A percentile compares a stretch with the other conserved stretches of the same genome.
phyloP scores from a whole-genome alignment of 1,140 invertebrate genomes.

The Procambarus virginalis region DNA sequence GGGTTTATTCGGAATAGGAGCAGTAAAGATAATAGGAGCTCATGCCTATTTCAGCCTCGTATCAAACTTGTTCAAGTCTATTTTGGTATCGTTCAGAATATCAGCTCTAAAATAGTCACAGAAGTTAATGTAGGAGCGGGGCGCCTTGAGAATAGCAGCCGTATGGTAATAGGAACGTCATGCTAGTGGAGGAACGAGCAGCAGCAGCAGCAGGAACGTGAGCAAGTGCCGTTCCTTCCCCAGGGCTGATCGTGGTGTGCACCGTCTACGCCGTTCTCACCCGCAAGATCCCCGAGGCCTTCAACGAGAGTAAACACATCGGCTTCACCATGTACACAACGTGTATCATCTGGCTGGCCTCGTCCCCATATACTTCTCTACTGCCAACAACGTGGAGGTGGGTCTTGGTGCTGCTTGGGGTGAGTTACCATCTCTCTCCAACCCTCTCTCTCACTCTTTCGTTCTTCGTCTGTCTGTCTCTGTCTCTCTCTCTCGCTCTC shows the following conservation, averaged over 20 bases:
- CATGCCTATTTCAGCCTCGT: too few species aligned
- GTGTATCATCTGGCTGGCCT: conserved; percentile 93
- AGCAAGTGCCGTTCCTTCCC: neutral
- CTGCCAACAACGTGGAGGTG: conserved; percentile 76
- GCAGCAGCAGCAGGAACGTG: too few species aligned
- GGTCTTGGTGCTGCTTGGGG: neutral
- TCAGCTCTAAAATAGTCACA: too few species aligned
- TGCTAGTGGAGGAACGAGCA: too few species aligned
- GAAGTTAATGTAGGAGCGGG: too few species aligned
- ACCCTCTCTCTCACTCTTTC: too few species aligned
- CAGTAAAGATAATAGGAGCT: too few species aligned
- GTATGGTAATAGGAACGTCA: too few species aligned
- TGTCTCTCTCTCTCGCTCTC: neutral
- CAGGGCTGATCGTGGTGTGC: conserved; percentile 86
- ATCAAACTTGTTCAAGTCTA: too few species aligned
- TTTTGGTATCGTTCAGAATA: too few species aligned
- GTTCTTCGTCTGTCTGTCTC: neutral
- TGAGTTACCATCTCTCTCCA: neutral
- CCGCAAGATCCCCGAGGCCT: conserved; percentile 94
- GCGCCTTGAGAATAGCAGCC: too few species aligned
- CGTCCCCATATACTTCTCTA: conserved; percentile 91
- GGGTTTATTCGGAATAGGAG: too few species aligned
- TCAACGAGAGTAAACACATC: conserved; percentile 94
- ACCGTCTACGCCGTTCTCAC: conserved; percentile 92
- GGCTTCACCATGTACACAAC: conserved; percentile 98